Evolutionary conservation across 2,113 vertebrate species (phyloP).

Genomic region (Ceuthmochares aereus): DNA sequence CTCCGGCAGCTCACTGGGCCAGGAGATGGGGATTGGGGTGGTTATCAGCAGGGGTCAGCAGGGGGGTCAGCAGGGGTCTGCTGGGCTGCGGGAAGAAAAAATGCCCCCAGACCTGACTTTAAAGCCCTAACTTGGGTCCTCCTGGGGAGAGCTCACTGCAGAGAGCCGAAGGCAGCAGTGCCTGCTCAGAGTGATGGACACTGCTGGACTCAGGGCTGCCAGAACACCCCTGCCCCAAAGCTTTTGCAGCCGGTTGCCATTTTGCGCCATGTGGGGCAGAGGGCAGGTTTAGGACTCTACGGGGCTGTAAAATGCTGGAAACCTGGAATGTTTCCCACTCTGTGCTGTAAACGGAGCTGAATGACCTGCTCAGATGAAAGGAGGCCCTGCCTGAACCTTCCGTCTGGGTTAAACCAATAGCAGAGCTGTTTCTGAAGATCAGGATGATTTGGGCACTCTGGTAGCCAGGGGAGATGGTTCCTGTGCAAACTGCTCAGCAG

Average conservation of each 20-base stretch:
- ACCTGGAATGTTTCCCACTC: neutral
- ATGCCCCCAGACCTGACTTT: neutral
- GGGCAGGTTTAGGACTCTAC: neutral
- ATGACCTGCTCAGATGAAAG: neutral
- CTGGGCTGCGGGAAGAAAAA: neutral
- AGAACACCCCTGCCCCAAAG: neutral
- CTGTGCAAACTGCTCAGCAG: neutral
- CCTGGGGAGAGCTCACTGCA: neutral
- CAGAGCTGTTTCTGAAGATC: neutral
- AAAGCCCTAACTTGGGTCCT: neutral
- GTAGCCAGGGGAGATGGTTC: neutral
- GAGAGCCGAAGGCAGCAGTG: neutral
- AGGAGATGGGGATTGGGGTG: rapidly evolving
- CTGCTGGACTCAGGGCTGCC: neutral
- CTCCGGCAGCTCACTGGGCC: rapidly evolving
- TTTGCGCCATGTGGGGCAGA: rapidly evolving
- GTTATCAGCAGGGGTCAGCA: neutral
- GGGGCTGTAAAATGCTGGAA: neutral
- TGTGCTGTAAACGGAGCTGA: neutral
- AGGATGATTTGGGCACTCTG: neutral
- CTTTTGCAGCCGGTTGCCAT: neutral
- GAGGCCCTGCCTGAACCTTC: neutral
- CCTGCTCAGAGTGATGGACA: rapidly evolving
- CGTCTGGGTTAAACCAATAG: neutral
- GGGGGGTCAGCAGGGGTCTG: neutral